A percentile compares a stretch with the other conserved stretches of the same genome.
phyloP scores from a whole-genome alignment of 2,888 invertebrate species.

The Eristalis pertinax region DNA sequence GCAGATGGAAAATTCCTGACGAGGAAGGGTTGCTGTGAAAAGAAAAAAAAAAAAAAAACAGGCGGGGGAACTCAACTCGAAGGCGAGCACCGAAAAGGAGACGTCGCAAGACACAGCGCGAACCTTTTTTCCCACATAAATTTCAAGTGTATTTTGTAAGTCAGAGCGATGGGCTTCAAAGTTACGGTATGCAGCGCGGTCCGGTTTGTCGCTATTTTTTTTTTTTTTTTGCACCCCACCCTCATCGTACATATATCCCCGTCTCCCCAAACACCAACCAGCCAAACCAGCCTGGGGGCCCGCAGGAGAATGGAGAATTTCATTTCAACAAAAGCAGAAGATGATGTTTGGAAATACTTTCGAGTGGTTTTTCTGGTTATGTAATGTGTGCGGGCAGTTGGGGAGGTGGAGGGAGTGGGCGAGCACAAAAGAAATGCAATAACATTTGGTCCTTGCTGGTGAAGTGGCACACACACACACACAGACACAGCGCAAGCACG shows the following conservation, averaged over 20 bases:
- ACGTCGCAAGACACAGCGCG: constrained; percentile 27
- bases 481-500: constrained; percentile 13
- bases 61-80: not conserved
- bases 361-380: constrained; percentile 59
- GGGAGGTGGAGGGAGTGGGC: not conserved
- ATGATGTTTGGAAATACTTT: constrained; percentile 56
- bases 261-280: not conserved
- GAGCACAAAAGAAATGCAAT: constrained; percentile 43
- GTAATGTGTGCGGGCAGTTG: constrained; percentile 30
- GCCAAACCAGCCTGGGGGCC: not conserved
- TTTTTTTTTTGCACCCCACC: not conserved
- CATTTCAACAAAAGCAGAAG: constrained; percentile 56
- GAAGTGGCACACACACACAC: constrained; percentile 15
- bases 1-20: constrained; percentile 66
- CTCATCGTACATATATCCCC: not conserved
- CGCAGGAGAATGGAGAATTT: constrained; percentile 47
- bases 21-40: constrained; percentile 12
- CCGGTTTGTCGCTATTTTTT: constrained; percentile 2
- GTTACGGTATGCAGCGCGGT: not conserved
- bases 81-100: not conserved
- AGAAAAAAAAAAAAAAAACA: not conserved
- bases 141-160: constrained; percentile 40
- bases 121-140: constrained; percentile 61
- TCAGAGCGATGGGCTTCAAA: constrained; percentile 15
- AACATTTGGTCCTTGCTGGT: constrained; percentile 32